Base-by-base conservation (phyloP, 2,113 vertebrate genomes). In the Chroicocephalus ridibundus region DNA sequence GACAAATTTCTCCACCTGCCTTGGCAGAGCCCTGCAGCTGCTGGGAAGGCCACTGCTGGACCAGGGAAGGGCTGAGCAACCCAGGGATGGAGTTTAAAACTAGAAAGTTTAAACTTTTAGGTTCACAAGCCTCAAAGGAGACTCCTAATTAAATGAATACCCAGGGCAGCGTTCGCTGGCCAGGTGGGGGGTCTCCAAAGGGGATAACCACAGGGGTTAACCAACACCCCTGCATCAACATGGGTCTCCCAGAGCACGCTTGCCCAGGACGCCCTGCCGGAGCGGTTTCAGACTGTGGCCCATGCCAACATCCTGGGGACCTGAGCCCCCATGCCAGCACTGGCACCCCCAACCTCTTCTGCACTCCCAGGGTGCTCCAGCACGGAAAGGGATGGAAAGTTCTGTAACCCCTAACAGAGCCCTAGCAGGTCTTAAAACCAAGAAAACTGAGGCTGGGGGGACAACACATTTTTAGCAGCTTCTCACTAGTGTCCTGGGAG, bases 381-480 rank as follows among this genome's bases (percentile, higher is more conserved):
- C 36, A 52, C 0, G 4, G 85, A 36, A 78, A 36, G 32, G 38
- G 21, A 17, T 52, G 38, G 46, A 20, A 70, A 70, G 27, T 32
- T 70, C 29, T 15, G 7, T 38, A 75, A 38, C 11, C 18, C 10
- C 46, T 52, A 47, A 54, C 3, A 14, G 47, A 5, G 3, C 19
- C 27, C 6, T 2, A 54, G 20, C 24, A 62, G 29, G 40, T 34
- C 42, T 76, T 1, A 2, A 70, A 80, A 20, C 5, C 24, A 32
- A 47, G 55, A 32, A 40, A 49, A 49, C 9, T 1, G 1, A 18
- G 55, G 21, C 0, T 9, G 2, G 27, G 7, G 8, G 5, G 6
- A 40, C 6, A 52, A 22, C 51, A 32, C 58, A 29, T 31, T 60
- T 66, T 47, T 46, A 79, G 4, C 26, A 4, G 5, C 25, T 69